A percentile compares a stretch with the other conserved stretches of the same genome.
phyloP scores from a whole-genome alignment of 2,113 vertebrate genomes.

The Dermatemys mawii region DNA sequence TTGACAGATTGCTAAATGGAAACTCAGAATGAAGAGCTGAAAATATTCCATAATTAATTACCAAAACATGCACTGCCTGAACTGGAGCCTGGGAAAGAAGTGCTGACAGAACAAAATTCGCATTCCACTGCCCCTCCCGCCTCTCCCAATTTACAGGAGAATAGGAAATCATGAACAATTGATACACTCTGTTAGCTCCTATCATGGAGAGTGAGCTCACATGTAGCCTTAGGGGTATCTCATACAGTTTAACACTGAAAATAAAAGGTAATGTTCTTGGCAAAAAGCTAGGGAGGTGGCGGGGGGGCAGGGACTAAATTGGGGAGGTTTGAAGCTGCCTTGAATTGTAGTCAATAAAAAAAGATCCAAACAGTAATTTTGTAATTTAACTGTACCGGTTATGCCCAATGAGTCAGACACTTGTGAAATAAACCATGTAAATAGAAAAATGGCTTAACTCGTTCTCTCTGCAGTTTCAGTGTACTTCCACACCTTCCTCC shows the following conservation, averaged over 20 bases:
- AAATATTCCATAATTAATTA: constrained; percentile 90
- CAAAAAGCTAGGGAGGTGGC: constrained; percentile 81
- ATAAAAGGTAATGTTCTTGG: constrained; percentile 86
- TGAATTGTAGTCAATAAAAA: constrained; percentile 87
- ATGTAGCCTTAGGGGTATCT: constrained; percentile 88
- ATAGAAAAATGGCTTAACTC: constrained; percentile 83
- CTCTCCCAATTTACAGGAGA: constrained; percentile 89
- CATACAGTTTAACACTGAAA: constrained; percentile 88
- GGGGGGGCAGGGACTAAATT: constrained; percentile 87
- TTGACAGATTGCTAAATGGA: constrained; percentile 83
- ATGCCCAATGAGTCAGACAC: constrained; percentile 83
- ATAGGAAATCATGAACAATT: constrained; percentile 90
- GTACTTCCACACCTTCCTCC: not conserved
- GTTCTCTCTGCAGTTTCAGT: constrained; percentile 40
- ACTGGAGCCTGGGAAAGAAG: constrained; percentile 76
- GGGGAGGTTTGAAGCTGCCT: constrained; percentile 80
- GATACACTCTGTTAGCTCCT: constrained; percentile 91
- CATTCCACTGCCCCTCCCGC: constrained; percentile 77
- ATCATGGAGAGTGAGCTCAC: constrained; percentile 85
- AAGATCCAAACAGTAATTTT: constrained; percentile 84
- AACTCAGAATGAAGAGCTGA: constrained; percentile 75
- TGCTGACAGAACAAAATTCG: constrained; percentile 85
- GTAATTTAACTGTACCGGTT: constrained; percentile 86
- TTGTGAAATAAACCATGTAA: constrained; percentile 86
- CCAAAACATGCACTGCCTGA: constrained; percentile 77